Conservation (phyloP, 2,888 invertebrate species). For the Drosophila atripex region DNA sequence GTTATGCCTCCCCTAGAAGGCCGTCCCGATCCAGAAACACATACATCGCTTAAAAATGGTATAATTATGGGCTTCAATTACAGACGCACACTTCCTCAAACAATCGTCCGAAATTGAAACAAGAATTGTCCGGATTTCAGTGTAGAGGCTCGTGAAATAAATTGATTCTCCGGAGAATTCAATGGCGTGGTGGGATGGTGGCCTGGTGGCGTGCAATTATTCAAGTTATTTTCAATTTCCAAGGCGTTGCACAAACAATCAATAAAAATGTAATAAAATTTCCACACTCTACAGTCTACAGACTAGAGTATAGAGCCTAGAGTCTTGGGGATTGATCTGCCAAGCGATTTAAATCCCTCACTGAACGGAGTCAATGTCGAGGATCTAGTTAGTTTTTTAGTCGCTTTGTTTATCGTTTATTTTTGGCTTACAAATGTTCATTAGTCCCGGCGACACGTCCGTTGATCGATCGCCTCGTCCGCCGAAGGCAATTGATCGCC, state of each 20-base stretch:
- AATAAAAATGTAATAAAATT: constrained; percentile 44
- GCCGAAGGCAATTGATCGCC: constrained; percentile 71
- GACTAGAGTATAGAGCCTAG: too few species aligned
- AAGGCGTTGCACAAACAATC: constrained; percentile 29
- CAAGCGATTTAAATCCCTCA: constrained; percentile 13
- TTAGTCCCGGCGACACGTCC: constrained; percentile 72
- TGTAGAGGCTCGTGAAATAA: constrained; percentile 11
- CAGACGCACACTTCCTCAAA: constrained; percentile 55
- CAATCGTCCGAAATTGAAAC: constrained; percentile 45
- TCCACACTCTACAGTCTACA: not conserved
- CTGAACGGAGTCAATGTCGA: constrained; percentile 19
- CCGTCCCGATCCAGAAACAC: too few species aligned
- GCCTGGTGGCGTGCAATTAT: constrained; percentile 56
- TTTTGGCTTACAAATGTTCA: constrained; percentile 62
- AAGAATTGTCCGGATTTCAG: constrained; percentile 58
- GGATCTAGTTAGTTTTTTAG: too few species aligned
- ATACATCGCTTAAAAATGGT: constrained; percentile 34
- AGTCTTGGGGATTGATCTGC: not conserved
- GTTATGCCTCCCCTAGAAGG: constrained; percentile 38
- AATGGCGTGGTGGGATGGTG: too few species aligned
- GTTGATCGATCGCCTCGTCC: constrained; percentile 61
- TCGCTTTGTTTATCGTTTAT: constrained; percentile 34
- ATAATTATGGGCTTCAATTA: constrained; percentile 73
- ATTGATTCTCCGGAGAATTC: constrained; percentile 25
- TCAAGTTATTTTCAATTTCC: constrained; percentile 21